These are phyloP conservation scores for Nephila pilipes DNA, from an alignment of 1,140 invertebrate species.

Conservation along the genomic window DNA sequence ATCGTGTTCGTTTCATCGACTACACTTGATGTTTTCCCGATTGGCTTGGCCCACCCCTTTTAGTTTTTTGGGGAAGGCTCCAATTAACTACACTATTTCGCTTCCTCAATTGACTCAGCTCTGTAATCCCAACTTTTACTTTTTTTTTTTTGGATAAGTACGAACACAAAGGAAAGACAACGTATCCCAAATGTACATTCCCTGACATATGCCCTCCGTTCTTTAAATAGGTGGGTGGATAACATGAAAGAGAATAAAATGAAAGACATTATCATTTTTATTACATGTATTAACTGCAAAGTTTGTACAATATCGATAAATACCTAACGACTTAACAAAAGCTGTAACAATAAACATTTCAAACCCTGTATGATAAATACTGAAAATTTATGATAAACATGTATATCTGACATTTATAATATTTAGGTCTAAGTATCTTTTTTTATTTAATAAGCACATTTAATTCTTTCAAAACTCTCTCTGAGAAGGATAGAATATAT, in stretches of 20 bases:
- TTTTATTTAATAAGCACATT: too few relatives aligned
- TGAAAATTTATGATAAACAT: too few relatives aligned
- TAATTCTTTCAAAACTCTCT: too few relatives aligned
- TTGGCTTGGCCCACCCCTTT: constrained; percentile 36
- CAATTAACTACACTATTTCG: constrained; percentile 46
- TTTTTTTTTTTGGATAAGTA: background rate
- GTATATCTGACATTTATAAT: too few relatives aligned
- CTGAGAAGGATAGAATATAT: too few relatives aligned
- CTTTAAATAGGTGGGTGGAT: constrained; percentile 19
- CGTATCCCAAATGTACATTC: constrained; percentile 13
- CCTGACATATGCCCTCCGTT: constrained; percentile 22
- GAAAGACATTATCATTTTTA: background rate
- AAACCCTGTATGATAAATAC: too few relatives aligned
- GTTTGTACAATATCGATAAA: background rate
- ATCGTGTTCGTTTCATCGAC: constrained; percentile 60
- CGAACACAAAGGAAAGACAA: background rate
- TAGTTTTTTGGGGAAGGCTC: constrained; percentile 55
- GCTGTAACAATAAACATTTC: too few relatives aligned
- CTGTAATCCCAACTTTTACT: constrained; percentile 11
- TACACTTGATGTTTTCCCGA: constrained; percentile 62
- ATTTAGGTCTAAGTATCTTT: too few relatives aligned
- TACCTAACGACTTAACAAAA: background rate
- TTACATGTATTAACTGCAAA: background rate
- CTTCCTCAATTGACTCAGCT: background rate
- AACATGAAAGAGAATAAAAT: background rate